Conservation (phyloP, 2,888 invertebrate species). For the Ichneumon xanthorius region DNA sequence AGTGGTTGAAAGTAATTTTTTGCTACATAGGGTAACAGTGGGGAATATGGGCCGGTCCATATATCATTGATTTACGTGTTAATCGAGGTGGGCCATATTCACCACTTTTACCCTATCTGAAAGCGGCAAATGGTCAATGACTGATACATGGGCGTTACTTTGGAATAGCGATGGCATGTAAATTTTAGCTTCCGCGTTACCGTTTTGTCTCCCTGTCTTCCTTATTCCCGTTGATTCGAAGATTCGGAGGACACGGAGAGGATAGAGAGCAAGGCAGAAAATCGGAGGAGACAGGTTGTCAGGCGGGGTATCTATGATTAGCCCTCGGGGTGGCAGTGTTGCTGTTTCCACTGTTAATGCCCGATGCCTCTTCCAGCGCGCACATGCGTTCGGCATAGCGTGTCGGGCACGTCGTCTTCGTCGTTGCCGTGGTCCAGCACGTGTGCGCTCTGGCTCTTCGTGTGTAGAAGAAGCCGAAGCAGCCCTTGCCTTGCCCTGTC, state of each 20-base stretch:
- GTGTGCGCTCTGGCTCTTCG: conserved; percentile 62
- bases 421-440: conserved; percentile 70
- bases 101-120: too few species aligned
- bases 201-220: neutral
- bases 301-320: conserved; percentile 83
- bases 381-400: conserved; percentile 76
- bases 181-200: conserved; percentile 13
- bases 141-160: neutral
- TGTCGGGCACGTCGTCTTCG: conserved; percentile 71
- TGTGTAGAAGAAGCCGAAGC: conserved; percentile 13
- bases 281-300: conserved; percentile 85
- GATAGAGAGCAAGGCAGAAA: conserved; percentile 81
- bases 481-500: conserved; percentile 58
- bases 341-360: conserved; percentile 39
- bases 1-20: neutral
- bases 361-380: conserved; percentile 70
- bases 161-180: neutral
- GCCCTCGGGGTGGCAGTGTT: conserved; percentile 74
- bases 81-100: too few species aligned
- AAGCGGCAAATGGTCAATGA: neutral
- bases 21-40: too few species aligned
- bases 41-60: too few species aligned
- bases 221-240: conserved; percentile 35
- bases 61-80: too few species aligned
- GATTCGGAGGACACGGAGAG: conserved; percentile 59